Evolutionary conservation across 1,140 invertebrate species (phyloP).

Genomic region (Sitobion miscanthi): DNA sequence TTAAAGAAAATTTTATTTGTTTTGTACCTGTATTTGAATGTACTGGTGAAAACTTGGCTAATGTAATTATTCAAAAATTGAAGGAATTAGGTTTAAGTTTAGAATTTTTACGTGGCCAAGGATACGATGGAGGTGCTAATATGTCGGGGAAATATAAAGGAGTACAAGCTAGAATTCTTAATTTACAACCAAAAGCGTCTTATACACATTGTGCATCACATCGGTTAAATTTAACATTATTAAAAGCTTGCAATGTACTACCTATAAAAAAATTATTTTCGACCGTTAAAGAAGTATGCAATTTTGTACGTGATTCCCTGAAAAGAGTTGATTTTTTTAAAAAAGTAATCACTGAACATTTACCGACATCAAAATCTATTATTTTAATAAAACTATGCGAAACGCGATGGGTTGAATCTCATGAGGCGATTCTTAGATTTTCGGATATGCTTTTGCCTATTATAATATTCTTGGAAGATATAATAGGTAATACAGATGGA

Average conservation of each 20-base stretch:
- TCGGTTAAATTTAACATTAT: neutral
- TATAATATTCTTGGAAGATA: neutral
- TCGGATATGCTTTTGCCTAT: neutral
- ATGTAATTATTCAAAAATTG: no score
- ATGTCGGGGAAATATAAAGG: neutral
- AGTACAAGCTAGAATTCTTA: neutral
- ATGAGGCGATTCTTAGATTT: no score
- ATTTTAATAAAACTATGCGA: conserved; percentile 10
- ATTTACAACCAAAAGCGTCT: neutral
- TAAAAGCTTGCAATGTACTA: neutral
- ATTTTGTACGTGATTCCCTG: no score
- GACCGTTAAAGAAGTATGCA: no score
- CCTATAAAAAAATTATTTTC: no score
- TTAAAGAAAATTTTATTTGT: no score
- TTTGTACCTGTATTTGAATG: no score
- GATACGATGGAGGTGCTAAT: no score
- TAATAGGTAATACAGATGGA: neutral
- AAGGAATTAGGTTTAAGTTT: no score
- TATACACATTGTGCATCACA: neutral
- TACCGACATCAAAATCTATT: conserved; percentile 11
- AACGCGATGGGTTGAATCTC: neutral
- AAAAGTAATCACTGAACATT: neutral
- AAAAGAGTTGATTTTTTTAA: no score
- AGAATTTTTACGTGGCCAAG: no score
- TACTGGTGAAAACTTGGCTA: no score